Evolutionary conservation across 1,140 invertebrate genomes (phyloP).

Genomic region (Micrasema longulum): DNA sequence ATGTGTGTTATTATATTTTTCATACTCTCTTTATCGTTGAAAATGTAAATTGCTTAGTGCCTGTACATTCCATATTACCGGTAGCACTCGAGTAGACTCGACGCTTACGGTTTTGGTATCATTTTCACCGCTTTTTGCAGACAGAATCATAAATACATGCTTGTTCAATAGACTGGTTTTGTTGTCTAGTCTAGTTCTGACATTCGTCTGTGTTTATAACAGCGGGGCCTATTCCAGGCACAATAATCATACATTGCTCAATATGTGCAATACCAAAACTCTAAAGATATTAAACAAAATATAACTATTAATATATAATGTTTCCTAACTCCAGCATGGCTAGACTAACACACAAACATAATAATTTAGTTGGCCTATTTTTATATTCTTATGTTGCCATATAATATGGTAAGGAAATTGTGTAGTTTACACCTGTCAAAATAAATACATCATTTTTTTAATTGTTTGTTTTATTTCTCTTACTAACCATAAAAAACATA

Average conservation of each 20-base stretch:
- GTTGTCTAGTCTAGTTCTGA: background rate
- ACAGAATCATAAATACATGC: conserved; percentile 22
- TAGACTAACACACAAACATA: conserved; percentile 21
- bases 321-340: conserved; percentile 9
- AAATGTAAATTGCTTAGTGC: conserved; percentile 43
- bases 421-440: conserved; percentile 41
- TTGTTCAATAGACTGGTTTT: conserved; percentile 17
- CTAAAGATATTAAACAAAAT: conserved; percentile 4
- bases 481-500: too few relatives aligned
- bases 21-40: conserved; percentile 37
- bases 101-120: background rate
- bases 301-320: background rate
- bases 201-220: background rate
- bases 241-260: conserved; percentile 4
- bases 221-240: background rate
- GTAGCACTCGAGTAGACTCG: conserved; percentile 8
- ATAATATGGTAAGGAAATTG: conserved; percentile 45
- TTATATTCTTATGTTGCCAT: conserved; percentile 49
- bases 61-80: conserved; percentile 47
- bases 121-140: conserved; percentile 9
- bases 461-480: conserved; percentile 36
- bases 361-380: conserved; percentile 31
- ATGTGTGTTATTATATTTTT: conserved; percentile 46
- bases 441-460: conserved; percentile 41
- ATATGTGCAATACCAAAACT: background rate